Conservation (phyloP, 2,113 vertebrate species). For the Calypte anna region DNA sequence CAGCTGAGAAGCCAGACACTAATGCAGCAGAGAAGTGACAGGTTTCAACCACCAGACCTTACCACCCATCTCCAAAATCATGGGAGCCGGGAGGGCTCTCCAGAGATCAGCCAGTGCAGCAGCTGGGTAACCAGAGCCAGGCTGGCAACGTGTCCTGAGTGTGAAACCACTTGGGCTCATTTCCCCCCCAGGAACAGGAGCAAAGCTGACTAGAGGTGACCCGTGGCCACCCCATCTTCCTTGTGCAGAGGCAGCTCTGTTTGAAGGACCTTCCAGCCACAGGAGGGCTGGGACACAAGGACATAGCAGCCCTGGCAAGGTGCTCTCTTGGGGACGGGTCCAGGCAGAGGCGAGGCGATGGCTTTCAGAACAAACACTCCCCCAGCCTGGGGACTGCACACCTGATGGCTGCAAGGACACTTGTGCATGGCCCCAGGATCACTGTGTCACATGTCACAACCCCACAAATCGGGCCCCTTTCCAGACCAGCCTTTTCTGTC, state of each 20-base stretch:
- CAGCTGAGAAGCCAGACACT: not conserved
- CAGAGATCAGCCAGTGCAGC: too few species aligned
- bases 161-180: not conserved
- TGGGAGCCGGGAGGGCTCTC: too few species aligned
- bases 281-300: fast-evolving
- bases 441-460: fast-evolving
- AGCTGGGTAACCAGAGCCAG: not conserved
- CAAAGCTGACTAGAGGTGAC: not conserved
- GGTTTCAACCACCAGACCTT: not conserved
- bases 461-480: not conserved
- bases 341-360: fast-evolving
- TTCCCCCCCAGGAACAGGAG: fast-evolving
- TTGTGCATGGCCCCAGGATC: not conserved
- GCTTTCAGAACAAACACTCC: not conserved
- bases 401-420: not conserved
- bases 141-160: not conserved
- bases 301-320: fast-evolving
- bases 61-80: not conserved
- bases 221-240: not conserved
- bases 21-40: fast-evolving
- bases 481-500: not conserved
- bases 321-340: not conserved
- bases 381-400: not conserved
- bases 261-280: not conserved
- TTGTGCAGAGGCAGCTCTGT: not conserved